These are phyloP conservation scores for Ichneumoninae sp. DNA, from an alignment of 2,888 invertebrate genomes.

Conservation along the genomic window DNA sequence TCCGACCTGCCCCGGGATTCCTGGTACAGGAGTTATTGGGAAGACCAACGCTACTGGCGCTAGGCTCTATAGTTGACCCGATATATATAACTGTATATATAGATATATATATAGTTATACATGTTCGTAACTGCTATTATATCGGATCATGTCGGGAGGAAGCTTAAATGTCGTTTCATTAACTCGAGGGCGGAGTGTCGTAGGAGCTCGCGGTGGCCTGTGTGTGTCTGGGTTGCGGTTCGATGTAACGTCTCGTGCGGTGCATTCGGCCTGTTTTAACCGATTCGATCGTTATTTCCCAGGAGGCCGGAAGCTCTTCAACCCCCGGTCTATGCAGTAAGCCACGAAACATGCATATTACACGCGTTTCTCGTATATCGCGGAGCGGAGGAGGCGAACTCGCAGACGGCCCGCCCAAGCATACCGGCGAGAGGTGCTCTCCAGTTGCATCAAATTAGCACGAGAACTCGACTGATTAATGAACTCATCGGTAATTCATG, in stretches of 20 bases:
- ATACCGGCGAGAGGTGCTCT: slow-evolving; percentile 34
- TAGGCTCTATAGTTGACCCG: neutral
- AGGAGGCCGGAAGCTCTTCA: slow-evolving; percentile 44
- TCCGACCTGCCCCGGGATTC: slow-evolving; percentile 32
- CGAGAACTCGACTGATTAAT: slow-evolving; percentile 68
- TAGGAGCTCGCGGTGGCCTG: neutral
- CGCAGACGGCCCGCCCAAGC: slow-evolving; percentile 37
- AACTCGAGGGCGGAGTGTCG: slow-evolving; percentile 36
- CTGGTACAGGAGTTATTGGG: slow-evolving; percentile 41
- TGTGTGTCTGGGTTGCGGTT: slow-evolving; percentile 29
- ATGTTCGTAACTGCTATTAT: slow-evolving; percentile 8
- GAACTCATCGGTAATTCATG: slow-evolving; percentile 66
- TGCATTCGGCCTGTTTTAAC: slow-evolving; percentile 56
- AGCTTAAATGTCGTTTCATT: slow-evolving; percentile 66
- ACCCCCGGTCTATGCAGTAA: slow-evolving; percentile 3
- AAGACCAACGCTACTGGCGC: slow-evolving; percentile 10
- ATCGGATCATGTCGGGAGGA: slow-evolving; percentile 43
- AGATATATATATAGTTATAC: slow-evolving; percentile 4
- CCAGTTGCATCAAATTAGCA: slow-evolving; percentile 65
- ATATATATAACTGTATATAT: neutral
- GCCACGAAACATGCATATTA: slow-evolving; percentile 62
- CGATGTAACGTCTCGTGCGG: slow-evolving; percentile 51
- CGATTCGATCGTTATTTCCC: slow-evolving; percentile 66
- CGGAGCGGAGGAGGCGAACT: slow-evolving; percentile 38
- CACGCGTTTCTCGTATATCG: slow-evolving; percentile 50